Evolutionary conservation across 2,888 invertebrate genomes (phyloP).

Genomic region (Yponomeuta evonymella): DNA sequence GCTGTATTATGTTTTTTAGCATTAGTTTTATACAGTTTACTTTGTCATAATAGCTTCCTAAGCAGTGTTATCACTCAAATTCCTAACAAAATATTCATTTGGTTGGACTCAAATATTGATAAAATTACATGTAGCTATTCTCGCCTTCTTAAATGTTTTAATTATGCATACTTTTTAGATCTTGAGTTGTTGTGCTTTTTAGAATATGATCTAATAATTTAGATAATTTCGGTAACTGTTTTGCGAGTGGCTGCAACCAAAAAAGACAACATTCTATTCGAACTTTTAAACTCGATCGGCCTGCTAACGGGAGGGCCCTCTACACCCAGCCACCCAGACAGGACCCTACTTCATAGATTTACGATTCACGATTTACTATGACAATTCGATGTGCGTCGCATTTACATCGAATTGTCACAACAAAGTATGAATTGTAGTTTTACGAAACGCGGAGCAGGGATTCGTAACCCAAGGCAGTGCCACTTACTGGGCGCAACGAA

Average conservation of each 20-base stretch:
- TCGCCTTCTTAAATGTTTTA: slow-evolving; percentile 31
- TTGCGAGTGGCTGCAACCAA: not conserved
- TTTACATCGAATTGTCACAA: too few relatives aligned
- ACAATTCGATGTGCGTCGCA: too few relatives aligned
- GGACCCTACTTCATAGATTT: too few relatives aligned
- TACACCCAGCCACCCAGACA: too few relatives aligned
- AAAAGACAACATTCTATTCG: not conserved
- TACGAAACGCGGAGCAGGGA: too few relatives aligned
- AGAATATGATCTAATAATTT: not conserved
- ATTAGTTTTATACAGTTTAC: slow-evolving; percentile 66
- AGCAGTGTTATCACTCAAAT: slow-evolving; percentile 53
- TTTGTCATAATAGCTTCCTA: slow-evolving; percentile 56
- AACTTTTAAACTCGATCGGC: not conserved
- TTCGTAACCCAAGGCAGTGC: too few relatives aligned
- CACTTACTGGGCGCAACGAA: not conserved
- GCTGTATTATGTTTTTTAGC: slow-evolving; percentile 47
- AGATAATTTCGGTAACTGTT: slow-evolving; percentile 9
- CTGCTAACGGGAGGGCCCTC: not conserved
- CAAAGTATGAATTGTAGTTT: too few relatives aligned
- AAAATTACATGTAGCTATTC: slow-evolving; percentile 28
- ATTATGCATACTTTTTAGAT: slow-evolving; percentile 11
- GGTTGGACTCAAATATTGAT: slow-evolving; percentile 42
- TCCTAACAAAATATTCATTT: slow-evolving; percentile 53
- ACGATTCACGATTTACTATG: too few relatives aligned
- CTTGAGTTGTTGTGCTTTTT: slow-evolving; percentile 4